Base-by-base conservation (phyloP, 2,888 invertebrate species). In the Euplexia lucipara region DNA sequence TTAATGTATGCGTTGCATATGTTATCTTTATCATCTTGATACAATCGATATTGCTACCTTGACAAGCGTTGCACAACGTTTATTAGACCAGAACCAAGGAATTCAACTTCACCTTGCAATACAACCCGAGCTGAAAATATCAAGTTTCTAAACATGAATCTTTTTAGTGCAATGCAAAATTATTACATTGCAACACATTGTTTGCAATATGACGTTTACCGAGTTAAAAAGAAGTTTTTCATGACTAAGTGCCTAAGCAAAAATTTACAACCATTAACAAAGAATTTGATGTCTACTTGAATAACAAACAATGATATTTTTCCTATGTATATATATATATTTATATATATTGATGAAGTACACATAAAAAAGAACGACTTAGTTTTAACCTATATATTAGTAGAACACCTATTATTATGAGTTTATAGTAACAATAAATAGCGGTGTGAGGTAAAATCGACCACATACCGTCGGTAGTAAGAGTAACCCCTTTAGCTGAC, bases 81-180 rank as follows among this genome's bases (percentile, higher is more conserved):
- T 81, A 90, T 86, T 87, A 90, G 90, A 90, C 88, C 88, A 83
- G 83, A 86, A 83, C 90, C 84, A 86, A 89, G 88, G 87, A 86
- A 86, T 85, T 85, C 83, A 86, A 85, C 85, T 81, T 88, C 82
- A 81, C 87, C 86, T 89, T 90, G 89, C 80, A 86, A 85, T 75
- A 82, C 80, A 85, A 90, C 79, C 83, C 73, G 54, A 66, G 63
- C 62, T 70, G 77, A 65, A 87, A 81, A 81, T 81, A 86, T 91
- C 85, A 63, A 70, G 80, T 91, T 84, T 83, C 90, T 81, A 81
- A 87, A 86, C 81, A 84, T 70, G 62, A 75, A 68, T 79, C 61
- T 78, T 73, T 82, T 79, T 78, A 79, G 61, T 75, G 62, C 62
- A 79, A 67, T 57, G 56, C 51, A 72, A 75, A 75, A 68, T 70